These are phyloP conservation scores for Paragorgia papillata DNA, from an alignment of 92 coral and sea anemone species.

Conservation along the genomic window DNA sequence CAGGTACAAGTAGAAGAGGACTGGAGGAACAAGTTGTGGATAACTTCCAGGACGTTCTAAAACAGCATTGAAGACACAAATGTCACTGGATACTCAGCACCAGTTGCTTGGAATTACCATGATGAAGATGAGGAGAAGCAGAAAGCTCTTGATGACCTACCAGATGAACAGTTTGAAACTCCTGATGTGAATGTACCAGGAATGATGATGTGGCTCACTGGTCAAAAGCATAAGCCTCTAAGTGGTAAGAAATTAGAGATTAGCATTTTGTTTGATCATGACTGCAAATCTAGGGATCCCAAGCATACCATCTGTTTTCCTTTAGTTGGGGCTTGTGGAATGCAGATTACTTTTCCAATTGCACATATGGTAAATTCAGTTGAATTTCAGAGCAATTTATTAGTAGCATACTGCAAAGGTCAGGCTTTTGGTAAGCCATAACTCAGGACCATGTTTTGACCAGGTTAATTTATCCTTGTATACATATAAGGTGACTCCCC, in stretches of 20 bases:
- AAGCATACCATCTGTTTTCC: constrained; percentile 32
- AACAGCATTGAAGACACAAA: constrained; percentile 44
- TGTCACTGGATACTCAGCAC: constrained; percentile 46
- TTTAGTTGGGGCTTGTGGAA: constrained; percentile 27
- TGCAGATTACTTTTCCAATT: constrained; percentile 36
- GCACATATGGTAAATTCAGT: constrained; percentile 7
- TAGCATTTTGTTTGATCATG: constrained; percentile 23
- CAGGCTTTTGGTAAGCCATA: constrained; percentile 42
- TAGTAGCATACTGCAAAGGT: constrained; percentile 33
- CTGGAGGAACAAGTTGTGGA: constrained; percentile 55
- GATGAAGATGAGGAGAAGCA: constrained; percentile 27
- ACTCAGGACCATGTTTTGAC: not conserved
- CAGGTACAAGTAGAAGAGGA: constrained; percentile 40
- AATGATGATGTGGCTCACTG: constrained; percentile 57
- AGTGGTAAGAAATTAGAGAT: constrained; percentile 22
- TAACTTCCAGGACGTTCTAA: constrained; percentile 57
- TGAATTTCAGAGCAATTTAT: not conserved
- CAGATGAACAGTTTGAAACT: constrained; percentile 36
- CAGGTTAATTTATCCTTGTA: not conserved
- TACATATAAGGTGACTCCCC: too few species aligned
- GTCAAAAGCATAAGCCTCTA: constrained; percentile 42
- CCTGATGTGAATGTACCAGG: constrained; percentile 48
- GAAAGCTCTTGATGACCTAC: not conserved
- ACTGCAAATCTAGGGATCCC: constrained; percentile 24
- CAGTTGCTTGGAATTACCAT: constrained; percentile 51